Conservation (phyloP, 2,113 vertebrate species). For the Pogona vitticeps region DNA sequence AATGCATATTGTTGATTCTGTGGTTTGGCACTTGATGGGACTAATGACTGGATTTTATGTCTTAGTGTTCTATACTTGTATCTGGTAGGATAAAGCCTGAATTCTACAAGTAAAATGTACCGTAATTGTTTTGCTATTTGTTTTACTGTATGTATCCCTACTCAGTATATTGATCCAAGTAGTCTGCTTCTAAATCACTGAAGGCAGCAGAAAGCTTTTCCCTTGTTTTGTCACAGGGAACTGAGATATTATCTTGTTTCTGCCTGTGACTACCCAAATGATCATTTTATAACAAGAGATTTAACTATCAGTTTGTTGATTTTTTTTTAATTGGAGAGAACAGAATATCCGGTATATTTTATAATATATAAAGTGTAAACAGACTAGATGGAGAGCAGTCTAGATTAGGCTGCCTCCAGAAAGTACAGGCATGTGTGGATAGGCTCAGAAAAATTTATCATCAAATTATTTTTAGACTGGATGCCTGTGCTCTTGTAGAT, state of each 20-base stretch:
- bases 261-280: neutral
- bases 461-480: neutral
- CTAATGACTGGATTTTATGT: no score
- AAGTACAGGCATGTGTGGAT: neutral
- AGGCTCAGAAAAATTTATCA: neutral
- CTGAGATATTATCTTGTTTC: neutral
- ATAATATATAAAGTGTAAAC: neutral
- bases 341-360: neutral
- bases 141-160: no score
- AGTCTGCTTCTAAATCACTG: neutral
- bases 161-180: no score
- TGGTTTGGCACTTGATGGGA: no score
- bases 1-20: no score
- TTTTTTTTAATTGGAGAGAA: neutral
- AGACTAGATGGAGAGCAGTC: neutral
- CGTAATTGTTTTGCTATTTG: no score
- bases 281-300: neutral
- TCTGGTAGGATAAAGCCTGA: no score
- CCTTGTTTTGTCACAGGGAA: neutral
- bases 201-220: neutral
- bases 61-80: no score
- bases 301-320: neutral
- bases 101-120: no score
- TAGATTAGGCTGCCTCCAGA: neutral
- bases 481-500: neutral